phyloP scores from a whole-genome alignment of 1,140 invertebrate species.

The Eurosta solidaginis region DNA sequence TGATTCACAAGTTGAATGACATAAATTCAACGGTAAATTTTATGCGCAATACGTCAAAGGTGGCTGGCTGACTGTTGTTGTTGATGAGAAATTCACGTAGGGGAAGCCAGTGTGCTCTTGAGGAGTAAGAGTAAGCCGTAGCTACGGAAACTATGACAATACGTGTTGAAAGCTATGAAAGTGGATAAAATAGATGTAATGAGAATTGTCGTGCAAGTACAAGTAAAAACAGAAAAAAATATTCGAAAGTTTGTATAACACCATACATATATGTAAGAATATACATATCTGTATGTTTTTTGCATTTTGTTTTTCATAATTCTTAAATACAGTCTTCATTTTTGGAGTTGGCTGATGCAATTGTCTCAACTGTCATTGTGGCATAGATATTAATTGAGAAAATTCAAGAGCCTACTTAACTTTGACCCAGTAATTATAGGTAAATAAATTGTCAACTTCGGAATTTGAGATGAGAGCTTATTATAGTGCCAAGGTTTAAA shows the following conservation, averaged over 20 bases:
- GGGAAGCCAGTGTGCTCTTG: background rate
- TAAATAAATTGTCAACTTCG: no score
- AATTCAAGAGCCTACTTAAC: background rate
- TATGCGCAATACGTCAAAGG: constrained; percentile 45
- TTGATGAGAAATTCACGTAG: background rate
- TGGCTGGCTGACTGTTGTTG: background rate
- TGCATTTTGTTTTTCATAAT: background rate
- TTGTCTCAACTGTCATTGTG: background rate
- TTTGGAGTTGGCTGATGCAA: background rate
- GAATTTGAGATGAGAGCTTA: no score
- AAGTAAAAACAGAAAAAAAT: no score
- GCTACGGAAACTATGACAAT: background rate
- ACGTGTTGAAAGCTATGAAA: background rate
- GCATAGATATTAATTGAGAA: background rate
- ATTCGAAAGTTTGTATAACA: no score
- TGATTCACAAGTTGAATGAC: constrained; percentile 45
- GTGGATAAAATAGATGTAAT: background rate
- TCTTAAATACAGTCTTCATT: background rate
- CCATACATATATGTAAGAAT: no score
- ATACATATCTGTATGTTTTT: no score
- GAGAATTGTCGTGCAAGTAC: background rate
- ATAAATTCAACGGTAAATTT: constrained; percentile 48
- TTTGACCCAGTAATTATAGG: no score
- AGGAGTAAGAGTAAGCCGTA: background rate
- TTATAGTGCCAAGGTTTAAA: no score